Evolutionary conservation across 2,888 invertebrate genomes (phyloP).

Genomic region (Melanotus villosus): DNA sequence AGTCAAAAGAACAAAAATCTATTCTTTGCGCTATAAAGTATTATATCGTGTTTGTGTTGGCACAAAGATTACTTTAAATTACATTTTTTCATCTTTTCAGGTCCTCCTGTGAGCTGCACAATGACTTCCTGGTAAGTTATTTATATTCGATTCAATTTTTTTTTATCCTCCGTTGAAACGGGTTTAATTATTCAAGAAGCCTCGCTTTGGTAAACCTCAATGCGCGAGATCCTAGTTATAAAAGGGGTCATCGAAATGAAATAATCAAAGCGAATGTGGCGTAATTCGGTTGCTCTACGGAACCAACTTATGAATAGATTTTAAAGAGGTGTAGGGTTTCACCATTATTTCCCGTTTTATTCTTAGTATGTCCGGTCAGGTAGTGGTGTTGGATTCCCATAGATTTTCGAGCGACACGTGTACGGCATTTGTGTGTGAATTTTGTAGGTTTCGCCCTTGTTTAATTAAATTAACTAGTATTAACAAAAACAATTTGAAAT

Average conservation of each 20-base stretch:
- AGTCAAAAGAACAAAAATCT: slow-evolving; percentile 23
- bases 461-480: no score
- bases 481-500: no score
- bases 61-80: slow-evolving; percentile 36
- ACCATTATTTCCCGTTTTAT: slow-evolving; percentile 36
- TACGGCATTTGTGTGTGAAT: neutral
- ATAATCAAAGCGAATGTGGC: slow-evolving; percentile 11
- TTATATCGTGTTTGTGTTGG: slow-evolving; percentile 35
- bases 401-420: slow-evolving; percentile 29
- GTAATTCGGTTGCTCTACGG: neutral
- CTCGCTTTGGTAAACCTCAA: neutral
- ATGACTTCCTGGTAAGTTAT: slow-evolving; percentile 27
- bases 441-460: neutral
- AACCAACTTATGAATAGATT: slow-evolving; percentile 21
- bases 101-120: slow-evolving; percentile 9
- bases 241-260: slow-evolving; percentile 27
- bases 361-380: slow-evolving; percentile 15
- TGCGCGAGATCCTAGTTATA: neutral
- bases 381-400: slow-evolving; percentile 16
- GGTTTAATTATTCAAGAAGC: slow-evolving; percentile 25
- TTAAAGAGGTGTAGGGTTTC: slow-evolving; percentile 37
- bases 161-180: slow-evolving; percentile 19
- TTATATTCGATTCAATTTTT: slow-evolving; percentile 31
- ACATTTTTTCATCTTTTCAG: slow-evolving; percentile 26
- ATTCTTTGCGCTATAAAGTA: slow-evolving; percentile 29